Evolutionary conservation across 1,140 invertebrate species (phyloP), one percentile per base, ranked within the genome.

Genomic region (Conopomorpha cramerella): DNA sequence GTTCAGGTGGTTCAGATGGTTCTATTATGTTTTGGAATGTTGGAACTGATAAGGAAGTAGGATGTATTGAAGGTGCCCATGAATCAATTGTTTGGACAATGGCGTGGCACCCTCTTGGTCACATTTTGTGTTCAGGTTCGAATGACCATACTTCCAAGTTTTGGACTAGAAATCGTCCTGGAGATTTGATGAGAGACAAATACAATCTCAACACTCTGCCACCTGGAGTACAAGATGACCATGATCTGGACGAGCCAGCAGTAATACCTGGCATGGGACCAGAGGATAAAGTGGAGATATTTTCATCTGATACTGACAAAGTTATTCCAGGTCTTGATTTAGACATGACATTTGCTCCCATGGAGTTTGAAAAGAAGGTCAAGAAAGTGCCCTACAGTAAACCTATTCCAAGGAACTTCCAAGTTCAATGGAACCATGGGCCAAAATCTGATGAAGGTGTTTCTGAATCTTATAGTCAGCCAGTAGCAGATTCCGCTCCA

Each of bases 111-210:
- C 98, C 98, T 1, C 70, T 99, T 3, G 98, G 98, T 3, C 98
- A 99, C 65, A 98, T 99, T 49, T 77, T 99, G 2, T 97, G 95
- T 56, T 97, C 96, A 2, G 96, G 96, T 3, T 98, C 95, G 14
- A 99, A 99, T 78, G 96, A 99, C 79, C 96, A 98, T 54, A 95
- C 95, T 2, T 96, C 86, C 31, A 99, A 99, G 79, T 99, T 99
- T 77, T 99, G 97, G 97, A 98, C 97, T 1, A 81, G 98, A 42
- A 99, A 99, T 80, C 82, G 96, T 28, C 97, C 98, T 2, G 98
- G 98, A 17, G 98, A 99, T 81, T 83, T 90, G 37, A 98, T 99
- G 92, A 86, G 94, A 59, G 98, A 99, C 61, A 96, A 93, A 78
- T 95, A 95, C 59, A 95, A 95, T 79, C 79, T 98, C n/a, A 98